Conservation (phyloP, 2,797 vertebrate genomes). For the Synanceia verrucosa region DNA sequence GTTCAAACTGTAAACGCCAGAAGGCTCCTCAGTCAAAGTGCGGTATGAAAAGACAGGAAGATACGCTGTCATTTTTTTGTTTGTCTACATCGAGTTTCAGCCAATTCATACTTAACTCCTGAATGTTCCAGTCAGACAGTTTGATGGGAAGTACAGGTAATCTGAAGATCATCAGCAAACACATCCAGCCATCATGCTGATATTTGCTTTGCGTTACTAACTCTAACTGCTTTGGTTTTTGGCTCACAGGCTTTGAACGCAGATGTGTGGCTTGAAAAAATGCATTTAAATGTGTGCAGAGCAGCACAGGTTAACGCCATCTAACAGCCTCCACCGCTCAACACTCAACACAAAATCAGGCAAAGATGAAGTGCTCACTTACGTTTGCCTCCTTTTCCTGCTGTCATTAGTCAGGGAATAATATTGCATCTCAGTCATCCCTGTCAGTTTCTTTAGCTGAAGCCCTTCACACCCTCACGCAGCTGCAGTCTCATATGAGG, state of each 20-base stretch:
- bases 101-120: not conserved
- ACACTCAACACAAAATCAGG: constrained; percentile 38
- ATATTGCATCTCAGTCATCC: constrained; percentile 40
- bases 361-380: constrained; percentile 52
- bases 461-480: constrained; percentile 36
- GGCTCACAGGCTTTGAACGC: constrained; percentile 12
- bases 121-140: not conserved
- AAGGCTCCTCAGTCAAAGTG: constrained; percentile 5
- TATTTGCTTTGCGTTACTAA: constrained; percentile 30
- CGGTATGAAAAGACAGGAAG: constrained; percentile 13
- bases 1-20: constrained; percentile 32
- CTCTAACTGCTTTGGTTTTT: constrained; percentile 24
- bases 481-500: constrained; percentile 51
- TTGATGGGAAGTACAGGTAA: not conserved
- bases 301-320: constrained; percentile 17
- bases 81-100: not conserved
- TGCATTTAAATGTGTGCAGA: not conserved
- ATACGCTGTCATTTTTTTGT: not conserved
- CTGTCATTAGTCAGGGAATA: constrained; percentile 41
- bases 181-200: not conserved
- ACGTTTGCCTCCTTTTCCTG: constrained; percentile 32
- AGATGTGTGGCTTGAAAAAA: not conserved
- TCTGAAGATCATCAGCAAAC: not conserved
- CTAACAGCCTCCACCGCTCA: constrained; percentile 11
- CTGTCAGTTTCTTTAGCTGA: constrained; percentile 46